Percentiles rank a stretch among this genome's conserved stretches.
phyloP scores from a whole-genome alignment of 2,888 invertebrate genomes.

The Eupeodes latifasciatus region DNA sequence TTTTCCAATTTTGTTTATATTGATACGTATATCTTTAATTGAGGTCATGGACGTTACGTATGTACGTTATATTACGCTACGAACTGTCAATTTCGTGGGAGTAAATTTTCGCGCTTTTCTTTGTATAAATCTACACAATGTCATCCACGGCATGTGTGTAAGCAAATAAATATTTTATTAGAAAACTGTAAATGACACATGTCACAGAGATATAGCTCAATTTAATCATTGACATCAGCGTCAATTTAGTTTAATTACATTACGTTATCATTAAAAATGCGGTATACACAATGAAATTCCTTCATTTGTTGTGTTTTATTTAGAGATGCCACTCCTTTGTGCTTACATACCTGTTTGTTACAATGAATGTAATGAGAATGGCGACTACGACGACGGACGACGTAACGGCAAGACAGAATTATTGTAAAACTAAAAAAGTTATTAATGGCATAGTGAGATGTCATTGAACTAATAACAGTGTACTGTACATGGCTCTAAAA shows the following conservation, averaged over 20 bases:
- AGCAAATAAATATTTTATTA: neutral
- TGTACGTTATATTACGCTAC: neutral
- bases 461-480: neutral
- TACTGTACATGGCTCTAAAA: neutral
- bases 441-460: neutral
- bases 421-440: neutral
- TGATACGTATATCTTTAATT: neutral
- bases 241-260: neutral
- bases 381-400: neutral
- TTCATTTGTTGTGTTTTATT: neutral
- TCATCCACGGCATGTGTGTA: neutral
- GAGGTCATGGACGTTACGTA: conserved; percentile 15
- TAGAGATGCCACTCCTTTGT: conserved; percentile 12
- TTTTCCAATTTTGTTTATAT: neutral
- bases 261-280: neutral
- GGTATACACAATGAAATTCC: neutral
- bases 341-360: neutral
- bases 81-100: neutral
- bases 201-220: neutral
- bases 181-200: conserved; percentile 1
- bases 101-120: neutral
- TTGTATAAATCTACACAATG: neutral
- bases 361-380: neutral
- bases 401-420: neutral
- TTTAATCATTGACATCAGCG: neutral